A percentile compares a stretch with the other conserved stretches of the same genome.
These are phyloP conservation scores for Paradoxurus hermaphroditus DNA, from an alignment of 2,113 vertebrate species.

Conservation along the genomic window DNA sequence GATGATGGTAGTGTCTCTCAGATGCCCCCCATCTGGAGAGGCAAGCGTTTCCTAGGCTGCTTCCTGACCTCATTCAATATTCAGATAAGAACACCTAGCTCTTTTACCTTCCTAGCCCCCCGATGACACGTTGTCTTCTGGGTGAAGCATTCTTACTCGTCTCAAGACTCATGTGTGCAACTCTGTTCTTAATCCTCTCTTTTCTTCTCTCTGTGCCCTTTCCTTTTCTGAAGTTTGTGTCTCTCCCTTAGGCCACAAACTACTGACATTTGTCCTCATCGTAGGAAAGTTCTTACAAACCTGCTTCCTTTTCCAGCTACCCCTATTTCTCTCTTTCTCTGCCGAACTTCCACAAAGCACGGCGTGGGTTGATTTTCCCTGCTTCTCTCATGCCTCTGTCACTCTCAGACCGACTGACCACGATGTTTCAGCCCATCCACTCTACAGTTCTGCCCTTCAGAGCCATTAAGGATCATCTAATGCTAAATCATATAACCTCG, in stretches of 20 bases:
- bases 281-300: not conserved
- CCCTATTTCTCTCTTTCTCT: not conserved
- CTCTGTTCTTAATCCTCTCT: not conserved
- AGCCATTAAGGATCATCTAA: not conserved
- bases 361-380: not conserved
- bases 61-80: not conserved
- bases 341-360: not conserved
- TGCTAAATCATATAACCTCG: not conserved
- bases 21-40: not conserved
- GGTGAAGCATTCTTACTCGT: not conserved
- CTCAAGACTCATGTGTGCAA: not conserved
- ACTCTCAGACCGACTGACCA: not conserved
- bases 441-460: not conserved
- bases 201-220: not conserved
- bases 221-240: not conserved
- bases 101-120: not conserved
- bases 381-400: not conserved
- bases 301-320: not conserved
- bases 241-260: not conserved
- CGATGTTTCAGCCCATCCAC: not conserved
- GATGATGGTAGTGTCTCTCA: accelerated
- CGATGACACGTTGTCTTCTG: not conserved
- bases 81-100: not conserved
- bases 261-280: not conserved
- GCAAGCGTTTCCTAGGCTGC: not conserved